Percentiles rank a stretch among this genome's conserved stretches.
phyloP scores from a whole-genome alignment of 2,797 vertebrate genomes.

The Acanthurus lineatus region DNA sequence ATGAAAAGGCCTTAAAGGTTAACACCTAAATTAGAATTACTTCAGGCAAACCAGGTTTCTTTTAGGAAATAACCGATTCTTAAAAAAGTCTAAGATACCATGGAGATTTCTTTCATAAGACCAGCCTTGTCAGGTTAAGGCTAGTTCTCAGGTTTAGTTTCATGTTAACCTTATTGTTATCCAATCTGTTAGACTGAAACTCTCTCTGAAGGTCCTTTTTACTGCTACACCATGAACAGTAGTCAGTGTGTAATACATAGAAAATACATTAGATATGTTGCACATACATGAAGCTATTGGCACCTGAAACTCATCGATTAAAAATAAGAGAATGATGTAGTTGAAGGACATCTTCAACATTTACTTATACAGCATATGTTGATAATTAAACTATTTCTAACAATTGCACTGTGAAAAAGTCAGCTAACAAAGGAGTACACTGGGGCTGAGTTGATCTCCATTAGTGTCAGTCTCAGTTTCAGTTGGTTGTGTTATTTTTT shows the following conservation, averaged over 20 bases:
- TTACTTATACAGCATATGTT: too few relatives aligned
- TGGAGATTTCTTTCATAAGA: neutral
- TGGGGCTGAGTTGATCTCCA: neutral
- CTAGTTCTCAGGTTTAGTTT: neutral
- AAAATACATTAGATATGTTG: neutral
- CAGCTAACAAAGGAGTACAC: neutral
- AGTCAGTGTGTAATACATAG: neutral
- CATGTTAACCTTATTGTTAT: too few relatives aligned
- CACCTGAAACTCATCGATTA: neutral
- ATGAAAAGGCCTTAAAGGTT: neutral
- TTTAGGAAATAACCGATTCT: neutral
- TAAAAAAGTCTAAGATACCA: neutral
- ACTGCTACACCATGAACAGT: neutral
- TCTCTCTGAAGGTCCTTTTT: neutral
- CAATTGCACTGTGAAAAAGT: neutral
- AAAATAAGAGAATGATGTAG: neutral
- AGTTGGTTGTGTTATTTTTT: neutral
- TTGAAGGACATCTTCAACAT: neutral
- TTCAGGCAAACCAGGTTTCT: slow-evolving; percentile 6
- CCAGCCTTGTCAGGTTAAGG: neutral
- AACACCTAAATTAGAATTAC: neutral
- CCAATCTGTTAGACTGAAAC: neutral
- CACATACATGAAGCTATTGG: neutral
- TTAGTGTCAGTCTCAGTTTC: too few relatives aligned
- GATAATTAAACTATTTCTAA: too few relatives aligned